Percentiles rank a stretch among this genome's conserved stretches.
phyloP scores from a whole-genome alignment of 2,888 invertebrate genomes.

The Hesperia comma region DNA sequence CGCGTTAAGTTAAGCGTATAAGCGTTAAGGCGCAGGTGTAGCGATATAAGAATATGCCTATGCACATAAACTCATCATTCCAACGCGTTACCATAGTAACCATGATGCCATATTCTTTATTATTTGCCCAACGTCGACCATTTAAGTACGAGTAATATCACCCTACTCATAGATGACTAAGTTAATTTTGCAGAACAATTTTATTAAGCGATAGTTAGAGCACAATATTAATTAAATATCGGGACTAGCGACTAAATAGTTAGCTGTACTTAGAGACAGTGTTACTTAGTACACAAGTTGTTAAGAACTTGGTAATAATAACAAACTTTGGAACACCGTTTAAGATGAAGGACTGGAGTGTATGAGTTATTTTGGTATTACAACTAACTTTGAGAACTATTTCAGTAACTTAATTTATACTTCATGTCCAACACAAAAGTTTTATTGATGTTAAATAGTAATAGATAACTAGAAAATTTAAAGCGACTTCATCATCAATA shows the following conservation, averaged over 20 bases:
- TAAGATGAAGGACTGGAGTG: neutral
- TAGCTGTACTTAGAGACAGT: conserved; percentile 3
- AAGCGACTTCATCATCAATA: too few species aligned
- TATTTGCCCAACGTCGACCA: too few species aligned
- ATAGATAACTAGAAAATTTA: too few species aligned
- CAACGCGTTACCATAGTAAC: too few species aligned
- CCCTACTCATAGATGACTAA: neutral
- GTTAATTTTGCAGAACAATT: neutral
- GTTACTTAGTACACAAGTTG: conserved; percentile 19
- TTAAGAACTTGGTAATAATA: conserved; percentile 19
- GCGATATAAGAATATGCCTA: too few species aligned
- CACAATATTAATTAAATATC: neutral
- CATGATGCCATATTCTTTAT: too few species aligned
- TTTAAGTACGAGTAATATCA: too few species aligned
- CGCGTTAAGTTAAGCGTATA: too few species aligned
- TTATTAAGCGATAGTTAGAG: neutral
- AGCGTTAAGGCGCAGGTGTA: too few species aligned
- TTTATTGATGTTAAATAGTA: too few species aligned
- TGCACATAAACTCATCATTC: too few species aligned
- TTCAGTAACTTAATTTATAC: neutral
- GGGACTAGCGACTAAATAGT: neutral
- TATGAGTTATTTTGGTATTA: neutral
- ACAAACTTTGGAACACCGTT: conserved; percentile 17
- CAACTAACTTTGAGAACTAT: neutral
- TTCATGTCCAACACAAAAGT: too few species aligned